A percentile compares a stretch with the other conserved stretches of the same genome.
phyloP scores from a whole-genome alignment of 2,797 vertebrate species.

The Protonibea diacanthus region DNA sequence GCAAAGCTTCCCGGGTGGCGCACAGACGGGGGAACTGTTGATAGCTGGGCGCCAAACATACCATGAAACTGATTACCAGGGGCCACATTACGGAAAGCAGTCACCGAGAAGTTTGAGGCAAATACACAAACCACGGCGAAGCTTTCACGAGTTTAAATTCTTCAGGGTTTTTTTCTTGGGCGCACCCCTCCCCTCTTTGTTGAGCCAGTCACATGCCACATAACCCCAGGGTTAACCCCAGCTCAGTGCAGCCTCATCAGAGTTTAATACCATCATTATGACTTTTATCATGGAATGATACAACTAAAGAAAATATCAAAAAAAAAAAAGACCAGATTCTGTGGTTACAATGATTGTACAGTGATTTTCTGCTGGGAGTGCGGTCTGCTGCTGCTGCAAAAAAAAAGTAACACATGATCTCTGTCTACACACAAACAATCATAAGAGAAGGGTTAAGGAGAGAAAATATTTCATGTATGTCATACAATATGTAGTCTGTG shows the following conservation, averaged over 20 bases:
- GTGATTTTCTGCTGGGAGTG: neutral
- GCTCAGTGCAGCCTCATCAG: neutral
- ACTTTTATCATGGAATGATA: neutral
- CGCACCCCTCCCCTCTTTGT: conserved; percentile 14
- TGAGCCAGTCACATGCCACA: conserved; percentile 76
- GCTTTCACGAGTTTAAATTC: conserved; percentile 43
- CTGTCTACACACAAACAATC: neutral
- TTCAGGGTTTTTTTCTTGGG: conserved; percentile 4
- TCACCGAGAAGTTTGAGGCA: neutral
- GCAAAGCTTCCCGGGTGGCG: conserved; percentile 81
- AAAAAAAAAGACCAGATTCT: neutral
- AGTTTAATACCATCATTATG: neutral
- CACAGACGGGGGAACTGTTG: conserved; percentile 93
- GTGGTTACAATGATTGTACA: neutral
- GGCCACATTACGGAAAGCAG: conserved; percentile 57
- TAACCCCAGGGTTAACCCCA: conserved; percentile 38
- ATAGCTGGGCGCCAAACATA: conserved; percentile 23
- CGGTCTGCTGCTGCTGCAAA: no score
- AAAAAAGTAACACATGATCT: conserved; percentile 1
- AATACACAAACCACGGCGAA: conserved; percentile 24
- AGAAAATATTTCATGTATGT: neutral
- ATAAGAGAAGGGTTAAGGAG: neutral
- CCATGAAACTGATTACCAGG: conserved; percentile 73
- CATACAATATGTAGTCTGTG: no score
- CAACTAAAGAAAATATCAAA: neutral